phyloP scores from a whole-genome alignment of 2,888 invertebrate genomes.

The Tetanocera ferruginea region DNA sequence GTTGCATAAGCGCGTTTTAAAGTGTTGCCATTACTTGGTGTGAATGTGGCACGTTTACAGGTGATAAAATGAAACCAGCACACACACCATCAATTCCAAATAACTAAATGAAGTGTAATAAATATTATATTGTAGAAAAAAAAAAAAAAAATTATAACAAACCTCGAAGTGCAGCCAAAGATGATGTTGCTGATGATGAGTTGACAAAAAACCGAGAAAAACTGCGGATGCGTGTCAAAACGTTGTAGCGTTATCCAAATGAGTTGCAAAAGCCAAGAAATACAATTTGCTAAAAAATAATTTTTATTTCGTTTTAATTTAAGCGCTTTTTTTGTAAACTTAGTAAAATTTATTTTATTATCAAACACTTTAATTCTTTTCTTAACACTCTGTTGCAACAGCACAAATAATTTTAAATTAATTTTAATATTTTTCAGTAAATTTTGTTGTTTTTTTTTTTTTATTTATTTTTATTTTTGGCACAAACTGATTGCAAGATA shows the following conservation, averaged over 20 bases:
- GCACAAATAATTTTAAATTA: neutral
- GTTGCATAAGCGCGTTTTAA: conserved; percentile 26
- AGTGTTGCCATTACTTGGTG: conserved; percentile 27
- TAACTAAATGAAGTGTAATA: neutral
- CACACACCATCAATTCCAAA: neutral
- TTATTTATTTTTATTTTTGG: conserved; percentile 7
- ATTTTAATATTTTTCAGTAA: neutral
- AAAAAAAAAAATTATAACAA: neutral
- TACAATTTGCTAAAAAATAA: neutral
- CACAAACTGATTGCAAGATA: conserved; percentile 2
- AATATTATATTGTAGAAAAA: neutral
- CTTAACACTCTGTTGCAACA: neutral
- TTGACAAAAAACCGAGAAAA: conserved; percentile 3
- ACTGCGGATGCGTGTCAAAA: neutral
- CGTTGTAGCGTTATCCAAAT: neutral
- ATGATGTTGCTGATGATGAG: conserved; percentile 14
- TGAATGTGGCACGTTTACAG: conserved; percentile 22
- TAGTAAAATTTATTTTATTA: neutral
- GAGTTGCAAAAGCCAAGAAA: neutral
- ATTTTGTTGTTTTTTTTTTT: conserved; percentile 3
- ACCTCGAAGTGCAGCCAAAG: conserved; percentile 2
- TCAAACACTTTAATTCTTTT: neutral
- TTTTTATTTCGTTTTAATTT: neutral
- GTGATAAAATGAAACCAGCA: neutral
- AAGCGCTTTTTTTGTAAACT: neutral